Percentiles rank a stretch among this genome's conserved stretches.
Evolutionary conservation across 2,888 invertebrate species (phyloP).

Genomic region (Holacanthella duospinosa): DNA sequence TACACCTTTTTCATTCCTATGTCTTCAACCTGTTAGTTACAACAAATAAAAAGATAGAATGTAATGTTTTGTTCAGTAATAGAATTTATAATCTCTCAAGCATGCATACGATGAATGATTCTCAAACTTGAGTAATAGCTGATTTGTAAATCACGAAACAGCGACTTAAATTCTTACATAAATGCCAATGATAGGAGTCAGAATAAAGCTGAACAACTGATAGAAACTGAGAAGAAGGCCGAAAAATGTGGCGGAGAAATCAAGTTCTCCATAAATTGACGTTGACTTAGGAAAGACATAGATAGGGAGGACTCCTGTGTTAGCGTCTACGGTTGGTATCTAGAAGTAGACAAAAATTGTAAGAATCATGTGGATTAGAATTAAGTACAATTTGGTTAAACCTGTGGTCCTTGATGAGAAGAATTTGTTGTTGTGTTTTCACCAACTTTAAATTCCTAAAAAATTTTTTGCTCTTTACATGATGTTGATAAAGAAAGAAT

Average conservation of each 20-base stretch:
- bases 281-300: not conserved
- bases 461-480: too few species aligned
- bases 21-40: not conserved
- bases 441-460: too few species aligned
- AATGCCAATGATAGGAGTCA: not conserved
- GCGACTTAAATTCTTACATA: not conserved
- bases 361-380: too few species aligned
- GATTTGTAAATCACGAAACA: too few species aligned
- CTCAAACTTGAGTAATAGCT: too few species aligned
- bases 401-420: not conserved
- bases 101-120: too few species aligned
- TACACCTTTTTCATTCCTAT: not conserved
- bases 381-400: not conserved
- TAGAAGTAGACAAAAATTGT: too few species aligned
- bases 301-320: not conserved
- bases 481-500: too few species aligned
- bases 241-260: conserved; percentile 2
- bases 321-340: not conserved
- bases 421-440: too few species aligned
- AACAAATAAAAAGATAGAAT: not conserved
- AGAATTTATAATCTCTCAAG: not conserved
- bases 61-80: too few species aligned
- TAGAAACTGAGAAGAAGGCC: not conserved
- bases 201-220: not conserved
- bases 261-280: not conserved